phyloP scores from a whole-genome alignment of 2,888 invertebrate species.

The Dusona sp. region DNA sequence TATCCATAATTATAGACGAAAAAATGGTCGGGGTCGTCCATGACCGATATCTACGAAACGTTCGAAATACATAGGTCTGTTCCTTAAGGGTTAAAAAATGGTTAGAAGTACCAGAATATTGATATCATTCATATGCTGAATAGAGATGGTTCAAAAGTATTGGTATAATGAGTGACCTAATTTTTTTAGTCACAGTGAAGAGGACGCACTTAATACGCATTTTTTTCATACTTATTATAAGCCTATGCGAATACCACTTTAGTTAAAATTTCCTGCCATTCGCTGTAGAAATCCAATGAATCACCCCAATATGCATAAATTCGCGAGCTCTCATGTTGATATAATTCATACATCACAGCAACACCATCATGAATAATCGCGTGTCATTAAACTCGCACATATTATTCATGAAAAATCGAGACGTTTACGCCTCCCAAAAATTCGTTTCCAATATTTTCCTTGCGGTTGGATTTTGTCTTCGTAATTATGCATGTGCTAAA shows the following conservation, averaged over 20 bases:
- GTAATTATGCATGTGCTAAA: background rate
- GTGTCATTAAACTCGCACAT: slow-evolving; percentile 3
- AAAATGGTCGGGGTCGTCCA: no score
- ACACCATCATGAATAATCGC: background rate
- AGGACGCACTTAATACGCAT: background rate
- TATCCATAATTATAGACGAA: no score
- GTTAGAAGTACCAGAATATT: background rate
- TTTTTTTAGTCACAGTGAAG: background rate
- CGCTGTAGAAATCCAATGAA: background rate
- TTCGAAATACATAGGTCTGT: background rate
- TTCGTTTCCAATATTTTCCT: background rate
- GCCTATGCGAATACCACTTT: background rate
- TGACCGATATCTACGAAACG: no score
- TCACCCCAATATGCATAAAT: background rate
- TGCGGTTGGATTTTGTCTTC: background rate
- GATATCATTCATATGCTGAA: slow-evolving; percentile 2
- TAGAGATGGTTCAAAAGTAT: background rate
- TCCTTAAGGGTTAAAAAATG: no score
- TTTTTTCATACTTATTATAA: background rate
- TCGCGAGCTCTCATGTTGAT: background rate
- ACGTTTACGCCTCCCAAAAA: background rate
- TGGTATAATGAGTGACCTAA: background rate
- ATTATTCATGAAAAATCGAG: slow-evolving; percentile 14
- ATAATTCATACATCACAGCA: background rate
- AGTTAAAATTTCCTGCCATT: background rate